Conservation (phyloP, 1,140 invertebrate genomes). For the Bursaphelenchus mucronatus region DNA sequence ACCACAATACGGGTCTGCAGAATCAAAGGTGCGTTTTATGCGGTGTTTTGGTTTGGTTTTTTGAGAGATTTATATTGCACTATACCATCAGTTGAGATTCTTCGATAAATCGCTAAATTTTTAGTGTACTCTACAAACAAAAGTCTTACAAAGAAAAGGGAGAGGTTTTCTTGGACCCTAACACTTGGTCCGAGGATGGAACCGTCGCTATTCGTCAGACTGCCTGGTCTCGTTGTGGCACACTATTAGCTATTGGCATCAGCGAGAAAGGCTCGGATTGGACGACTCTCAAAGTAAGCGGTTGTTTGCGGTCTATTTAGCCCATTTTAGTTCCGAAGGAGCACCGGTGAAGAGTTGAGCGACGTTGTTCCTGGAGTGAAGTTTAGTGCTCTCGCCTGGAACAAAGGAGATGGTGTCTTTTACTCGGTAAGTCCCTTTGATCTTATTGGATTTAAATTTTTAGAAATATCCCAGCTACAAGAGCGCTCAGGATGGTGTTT, state of each 20-base stretch:
- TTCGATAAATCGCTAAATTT: slow-evolving; percentile 19
- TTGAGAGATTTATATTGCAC: neutral
- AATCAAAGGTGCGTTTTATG: slow-evolving; percentile 75
- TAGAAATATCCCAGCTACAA: slow-evolving; percentile 74
- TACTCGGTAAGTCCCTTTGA: slow-evolving; percentile 70
- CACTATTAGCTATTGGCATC: slow-evolving; percentile 81
- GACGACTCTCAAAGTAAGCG: slow-evolving; percentile 72
- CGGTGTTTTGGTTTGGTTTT: too few species aligned
- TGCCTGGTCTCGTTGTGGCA: slow-evolving; percentile 83
- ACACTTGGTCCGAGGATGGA: slow-evolving; percentile 84
- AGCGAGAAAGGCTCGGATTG: slow-evolving; percentile 84
- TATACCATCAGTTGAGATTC: slow-evolving; percentile 16
- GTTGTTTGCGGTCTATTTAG: neutral
- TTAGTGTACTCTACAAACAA: slow-evolving; percentile 85
- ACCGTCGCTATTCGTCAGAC: slow-evolving; percentile 76
- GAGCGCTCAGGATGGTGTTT: slow-evolving; percentile 79
- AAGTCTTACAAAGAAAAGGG: slow-evolving; percentile 74
- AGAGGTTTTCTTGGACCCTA: slow-evolving; percentile 88
- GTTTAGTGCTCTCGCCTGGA: slow-evolving; percentile 84
- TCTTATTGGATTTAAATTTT: slow-evolving; percentile 26
- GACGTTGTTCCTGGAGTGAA: slow-evolving; percentile 86
- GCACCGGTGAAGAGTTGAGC: slow-evolving; percentile 73
- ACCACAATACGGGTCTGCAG: slow-evolving; percentile 88
- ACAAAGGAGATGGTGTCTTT: slow-evolving; percentile 88
- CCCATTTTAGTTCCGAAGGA: slow-evolving; percentile 64